Conservation (phyloP, 1,140 invertebrate genomes). For the Myzus persicae region DNA sequence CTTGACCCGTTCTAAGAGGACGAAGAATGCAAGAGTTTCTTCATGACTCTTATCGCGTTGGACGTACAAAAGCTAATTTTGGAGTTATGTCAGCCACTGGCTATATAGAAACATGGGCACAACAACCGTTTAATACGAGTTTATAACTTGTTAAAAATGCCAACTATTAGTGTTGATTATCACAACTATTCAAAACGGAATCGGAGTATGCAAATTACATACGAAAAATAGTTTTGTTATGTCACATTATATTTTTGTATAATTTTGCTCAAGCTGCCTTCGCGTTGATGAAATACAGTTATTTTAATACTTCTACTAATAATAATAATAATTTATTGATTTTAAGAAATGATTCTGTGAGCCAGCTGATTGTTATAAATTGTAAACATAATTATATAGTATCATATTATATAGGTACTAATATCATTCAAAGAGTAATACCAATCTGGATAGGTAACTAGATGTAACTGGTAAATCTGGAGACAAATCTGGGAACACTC, state of each 20-base stretch:
- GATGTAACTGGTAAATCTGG: no score
- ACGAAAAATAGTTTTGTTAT: not conserved
- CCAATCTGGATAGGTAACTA: no score
- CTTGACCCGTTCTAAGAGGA: not conserved
- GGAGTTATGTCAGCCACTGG: not conserved
- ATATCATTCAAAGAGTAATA: no score
- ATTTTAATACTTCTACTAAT: not conserved
- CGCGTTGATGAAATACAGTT: not conserved
- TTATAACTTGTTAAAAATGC: not conserved
- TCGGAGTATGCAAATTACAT: not conserved
- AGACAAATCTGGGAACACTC: no score
- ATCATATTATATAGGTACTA: no score
- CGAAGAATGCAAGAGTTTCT: not conserved
- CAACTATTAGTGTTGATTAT: no score
- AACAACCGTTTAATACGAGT: not conserved
- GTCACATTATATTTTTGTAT: not conserved
- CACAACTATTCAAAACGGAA: not conserved
- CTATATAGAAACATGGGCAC: not conserved
- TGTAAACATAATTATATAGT: no score
- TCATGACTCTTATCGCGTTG: not conserved
- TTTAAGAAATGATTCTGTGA: no score
- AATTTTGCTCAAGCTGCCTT: not conserved
- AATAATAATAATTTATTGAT: no score
- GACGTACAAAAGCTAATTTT: not conserved
- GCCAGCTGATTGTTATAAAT: no score